Conservation (phyloP, 1,140 invertebrate species). For the Drosophila tsacasi region DNA sequence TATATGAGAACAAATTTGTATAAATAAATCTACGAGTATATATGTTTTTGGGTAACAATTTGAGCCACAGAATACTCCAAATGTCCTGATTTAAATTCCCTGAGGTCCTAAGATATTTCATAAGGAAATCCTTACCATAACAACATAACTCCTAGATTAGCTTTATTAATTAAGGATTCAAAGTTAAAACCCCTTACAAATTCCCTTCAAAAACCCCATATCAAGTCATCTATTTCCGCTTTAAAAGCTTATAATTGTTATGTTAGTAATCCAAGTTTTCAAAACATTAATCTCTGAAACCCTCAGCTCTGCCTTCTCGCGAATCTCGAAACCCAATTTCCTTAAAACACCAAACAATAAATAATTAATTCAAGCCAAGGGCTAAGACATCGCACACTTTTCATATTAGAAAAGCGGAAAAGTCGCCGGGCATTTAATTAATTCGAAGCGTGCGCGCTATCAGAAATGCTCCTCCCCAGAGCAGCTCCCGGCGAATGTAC, state of each 20-base stretch:
- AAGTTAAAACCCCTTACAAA: neutral
- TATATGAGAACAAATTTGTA: neutral
- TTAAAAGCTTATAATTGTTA: constrained; percentile 14
- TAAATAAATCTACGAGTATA: neutral
- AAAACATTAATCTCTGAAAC: constrained; percentile 20
- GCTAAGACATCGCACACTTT: constrained; percentile 34
- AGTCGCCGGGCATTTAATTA: constrained; percentile 68
- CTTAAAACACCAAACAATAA: constrained; percentile 41
- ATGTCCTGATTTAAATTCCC: neutral
- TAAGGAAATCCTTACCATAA: too few relatives aligned
- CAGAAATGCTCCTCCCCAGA: constrained; percentile 44
- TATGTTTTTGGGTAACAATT: neutral
- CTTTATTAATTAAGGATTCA: neutral
- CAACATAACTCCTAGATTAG: neutral
- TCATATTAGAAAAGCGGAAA: constrained; percentile 29
- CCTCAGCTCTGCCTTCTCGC: neutral
- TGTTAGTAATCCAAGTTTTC: neutral
- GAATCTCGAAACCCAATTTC: constrained; percentile 8
- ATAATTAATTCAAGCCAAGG: constrained; percentile 62
- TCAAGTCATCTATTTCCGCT: neutral
- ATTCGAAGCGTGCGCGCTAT: constrained; percentile 62
- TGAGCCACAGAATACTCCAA: neutral
- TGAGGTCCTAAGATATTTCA: neutral
- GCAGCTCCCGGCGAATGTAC: constrained; percentile 34
- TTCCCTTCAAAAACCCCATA: neutral